Conservation (phyloP, 2,888 invertebrate species). For the Octodonta nipae region DNA sequence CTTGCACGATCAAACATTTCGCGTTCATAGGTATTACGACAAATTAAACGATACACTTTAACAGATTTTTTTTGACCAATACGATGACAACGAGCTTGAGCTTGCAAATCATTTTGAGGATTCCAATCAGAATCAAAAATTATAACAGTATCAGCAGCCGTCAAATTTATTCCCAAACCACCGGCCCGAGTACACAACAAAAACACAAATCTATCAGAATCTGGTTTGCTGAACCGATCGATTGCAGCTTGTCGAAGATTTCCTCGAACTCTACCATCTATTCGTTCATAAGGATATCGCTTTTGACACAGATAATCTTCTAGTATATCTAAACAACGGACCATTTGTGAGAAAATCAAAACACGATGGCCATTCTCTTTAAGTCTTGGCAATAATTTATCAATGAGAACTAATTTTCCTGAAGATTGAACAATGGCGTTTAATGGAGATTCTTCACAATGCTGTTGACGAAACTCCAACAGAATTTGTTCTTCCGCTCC, state of each 20-base stretch:
- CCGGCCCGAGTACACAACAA: conserved; percentile 97
- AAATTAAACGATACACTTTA: conserved; percentile 92
- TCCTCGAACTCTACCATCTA: conserved; percentile 95
- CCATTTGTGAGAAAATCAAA: conserved; percentile 96
- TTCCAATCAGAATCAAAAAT: conserved; percentile 99
- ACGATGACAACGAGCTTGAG: conserved; percentile 93
- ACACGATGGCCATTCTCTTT: conserved; percentile 94
- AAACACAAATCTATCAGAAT: conserved; percentile 96
- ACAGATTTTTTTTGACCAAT: conserved; percentile 99
- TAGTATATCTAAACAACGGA: conserved; percentile 89
- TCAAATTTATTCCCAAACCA: conserved; percentile 95
- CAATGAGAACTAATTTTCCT: conserved; percentile 97
- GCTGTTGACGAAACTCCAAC: conserved; percentile 66
- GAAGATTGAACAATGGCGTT: conserved; percentile 88
- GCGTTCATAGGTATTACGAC: conserved; percentile 94
- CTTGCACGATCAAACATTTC: conserved; percentile 99
- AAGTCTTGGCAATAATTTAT: conserved; percentile 91
- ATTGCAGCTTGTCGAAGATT: conserved; percentile 98
- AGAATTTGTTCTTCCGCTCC: conserved; percentile 98
- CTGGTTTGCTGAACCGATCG: conserved; percentile 93
- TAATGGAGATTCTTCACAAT: conserved; percentile 83
- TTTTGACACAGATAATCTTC: conserved; percentile 92
- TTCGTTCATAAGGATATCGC: conserved; percentile 93
- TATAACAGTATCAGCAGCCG: conserved; percentile 98
- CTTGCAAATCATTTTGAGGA: conserved; percentile 98